Evolutionary conservation across 2,888 invertebrate species (phyloP).

Genomic region (Lepidocyrtinus sp.): DNA sequence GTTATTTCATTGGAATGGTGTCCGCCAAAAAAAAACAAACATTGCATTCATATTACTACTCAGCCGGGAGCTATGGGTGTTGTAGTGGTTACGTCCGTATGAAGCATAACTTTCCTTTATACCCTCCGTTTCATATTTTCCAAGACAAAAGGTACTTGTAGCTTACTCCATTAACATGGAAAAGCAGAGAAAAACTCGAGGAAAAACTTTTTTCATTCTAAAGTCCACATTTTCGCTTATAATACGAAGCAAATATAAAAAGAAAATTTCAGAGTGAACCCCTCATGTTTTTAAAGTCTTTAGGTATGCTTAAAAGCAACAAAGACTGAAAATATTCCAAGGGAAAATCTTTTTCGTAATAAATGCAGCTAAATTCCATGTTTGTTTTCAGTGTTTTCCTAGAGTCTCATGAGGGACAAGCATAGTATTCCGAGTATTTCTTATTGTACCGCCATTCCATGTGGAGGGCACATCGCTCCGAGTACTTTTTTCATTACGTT

Average conservation of each 20-base stretch:
- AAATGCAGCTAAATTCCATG: conserved; percentile 16
- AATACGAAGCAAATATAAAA: conserved; percentile 8
- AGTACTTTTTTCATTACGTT: too few relatives aligned
- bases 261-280: background rate
- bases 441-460: background rate
- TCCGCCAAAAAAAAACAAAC: conserved; percentile 5
- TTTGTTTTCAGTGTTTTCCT: conserved; percentile 6
- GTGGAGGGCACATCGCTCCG: background rate
- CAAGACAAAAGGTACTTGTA: conserved; percentile 16
- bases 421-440: background rate
- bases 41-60: too few relatives aligned
- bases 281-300: conserved; percentile 12
- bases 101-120: too few relatives aligned
- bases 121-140: background rate
- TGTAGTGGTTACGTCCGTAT: too few relatives aligned
- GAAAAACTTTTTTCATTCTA: background rate
- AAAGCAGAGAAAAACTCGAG: background rate
- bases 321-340: conserved; percentile 4
- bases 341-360: conserved; percentile 12
- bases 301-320: conserved; percentile 2
- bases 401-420: background rate
- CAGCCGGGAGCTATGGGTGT: too few relatives aligned
- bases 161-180: background rate
- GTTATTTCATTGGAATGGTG: background rate
- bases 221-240: background rate